phyloP scores from a whole-genome alignment of 2,888 invertebrate genomes.

The Catonia carolina region DNA sequence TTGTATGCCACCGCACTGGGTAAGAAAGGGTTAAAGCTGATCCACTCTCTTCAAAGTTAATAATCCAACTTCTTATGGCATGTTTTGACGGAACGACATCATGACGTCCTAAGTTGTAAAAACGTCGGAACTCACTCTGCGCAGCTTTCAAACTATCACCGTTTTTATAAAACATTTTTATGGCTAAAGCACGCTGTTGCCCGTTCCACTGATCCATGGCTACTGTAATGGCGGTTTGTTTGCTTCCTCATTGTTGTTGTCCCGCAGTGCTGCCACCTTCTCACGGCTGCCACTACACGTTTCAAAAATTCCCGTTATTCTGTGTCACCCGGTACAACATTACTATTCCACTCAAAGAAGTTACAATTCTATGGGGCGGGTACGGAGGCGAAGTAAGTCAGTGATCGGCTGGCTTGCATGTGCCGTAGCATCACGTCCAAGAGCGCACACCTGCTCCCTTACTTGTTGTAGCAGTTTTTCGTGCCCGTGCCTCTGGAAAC shows the following conservation, averaged over 20 bases:
- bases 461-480: no score
- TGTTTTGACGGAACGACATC: conserved; percentile 3
- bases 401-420: no score
- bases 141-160: conserved; percentile 1
- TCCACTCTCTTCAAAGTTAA: not conserved
- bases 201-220: not conserved
- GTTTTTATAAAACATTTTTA: not conserved
- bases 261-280: not conserved
- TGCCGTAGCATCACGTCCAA: no score
- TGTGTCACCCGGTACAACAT: not conserved
- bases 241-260: not conserved
- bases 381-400: no score
- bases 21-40: no score
- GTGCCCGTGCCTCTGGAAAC: no score
- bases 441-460: no score
- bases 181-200: not conserved
- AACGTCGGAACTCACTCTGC: conserved; percentile 3
- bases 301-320: not conserved
- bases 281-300: not conserved
- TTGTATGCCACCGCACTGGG: no score
- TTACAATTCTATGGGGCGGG: no score
- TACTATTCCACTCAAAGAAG: no score
- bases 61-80: not conserved
- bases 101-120: conserved; percentile 11
- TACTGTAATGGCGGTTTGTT: not conserved